phyloP scores from a whole-genome alignment of 2,113 vertebrate species.

The Phalacrocorax brasilianus region DNA sequence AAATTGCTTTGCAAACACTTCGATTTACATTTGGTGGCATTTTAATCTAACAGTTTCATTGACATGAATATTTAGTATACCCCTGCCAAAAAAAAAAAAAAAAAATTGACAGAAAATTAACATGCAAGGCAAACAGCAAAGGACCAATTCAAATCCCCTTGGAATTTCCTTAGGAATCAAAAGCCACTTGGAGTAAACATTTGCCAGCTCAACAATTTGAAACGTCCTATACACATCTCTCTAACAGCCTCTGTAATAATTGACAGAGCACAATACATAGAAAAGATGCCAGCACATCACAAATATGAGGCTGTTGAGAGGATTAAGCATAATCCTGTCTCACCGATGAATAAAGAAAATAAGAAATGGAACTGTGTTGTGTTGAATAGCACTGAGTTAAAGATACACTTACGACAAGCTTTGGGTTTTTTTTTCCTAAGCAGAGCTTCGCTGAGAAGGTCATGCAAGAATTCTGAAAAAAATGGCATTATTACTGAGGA shows the following conservation, averaged over 20 bases:
- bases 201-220: conserved; percentile 42
- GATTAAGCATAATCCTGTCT: conserved; percentile 58
- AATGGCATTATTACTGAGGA: conserved; percentile 33
- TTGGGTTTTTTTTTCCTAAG: fast-evolving
- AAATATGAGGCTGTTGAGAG: conserved; percentile 37
- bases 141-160: not conserved
- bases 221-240: not conserved
- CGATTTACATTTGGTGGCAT: conserved; percentile 7
- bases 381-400: not conserved
- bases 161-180: conserved; percentile 39
- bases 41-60: not conserved
- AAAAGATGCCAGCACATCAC: conserved; percentile 43
- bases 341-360: conserved; percentile 34
- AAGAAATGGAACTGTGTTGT: conserved; percentile 1
- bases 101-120: not conserved
- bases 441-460: conserved; percentile 8
- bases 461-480: conserved; percentile 40
- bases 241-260: conserved; percentile 33
- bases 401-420: not conserved
- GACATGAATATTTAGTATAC: not conserved
- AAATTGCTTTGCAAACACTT: not conserved
- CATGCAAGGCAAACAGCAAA: conserved; percentile 17
- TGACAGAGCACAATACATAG: conserved; percentile 20
- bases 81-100: not conserved
- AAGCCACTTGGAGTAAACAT: conserved; percentile 49